Evolutionary conservation across 1,140 invertebrate species (phyloP), one percentile per base, ranked within the genome.

Genomic region (Spodoptera frugiperda): DNA sequence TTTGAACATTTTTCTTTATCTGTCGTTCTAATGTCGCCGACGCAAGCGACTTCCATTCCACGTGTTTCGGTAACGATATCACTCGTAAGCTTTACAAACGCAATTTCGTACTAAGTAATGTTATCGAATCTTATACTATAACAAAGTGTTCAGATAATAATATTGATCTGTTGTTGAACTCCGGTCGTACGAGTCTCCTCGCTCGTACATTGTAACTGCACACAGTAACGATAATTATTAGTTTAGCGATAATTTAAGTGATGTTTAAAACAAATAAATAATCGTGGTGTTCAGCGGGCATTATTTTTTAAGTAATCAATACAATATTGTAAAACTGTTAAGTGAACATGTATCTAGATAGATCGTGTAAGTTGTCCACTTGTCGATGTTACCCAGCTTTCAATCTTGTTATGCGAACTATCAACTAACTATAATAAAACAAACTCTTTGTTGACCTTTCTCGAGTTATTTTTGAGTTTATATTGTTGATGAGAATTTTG

Each of bases 71-170:
- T 86, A 85, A 81, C 82, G 81, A 79, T 84, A 87, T 86, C 85
- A 90, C 81, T 83, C 77, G 74, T 88, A 91, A 89, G 84, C 87
- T 90, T 90, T 88, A 90, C 87, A 87, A 57, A 82, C 78, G 86
- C 89, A 86, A 90, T 84, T 83, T 89, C 87, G 85, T 91, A 84
- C 84, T 89, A 90, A 89, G 85, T 88, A 90, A 88, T 86, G 85
- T 90, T 90, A 88, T 88, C 77, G 79, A 86, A 87, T 88, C 90
- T 89, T 88, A 84, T 90, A 88, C 87, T 85, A 85, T 87, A 89
- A 89, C 82, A 83, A 93, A 91, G 91, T 93, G 91, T 93, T 93
- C 91, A 93, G 88, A 91, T 91, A 90, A 90, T 92, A 90, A 90
- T 88, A 84, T 82, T 89, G 87, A 85, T 83, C 84, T 89, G 81